A percentile compares a stretch with the other conserved stretches of the same genome.
phyloP scores from a whole-genome alignment of 2,113 vertebrate species.

The Pluvialis apricaria region DNA sequence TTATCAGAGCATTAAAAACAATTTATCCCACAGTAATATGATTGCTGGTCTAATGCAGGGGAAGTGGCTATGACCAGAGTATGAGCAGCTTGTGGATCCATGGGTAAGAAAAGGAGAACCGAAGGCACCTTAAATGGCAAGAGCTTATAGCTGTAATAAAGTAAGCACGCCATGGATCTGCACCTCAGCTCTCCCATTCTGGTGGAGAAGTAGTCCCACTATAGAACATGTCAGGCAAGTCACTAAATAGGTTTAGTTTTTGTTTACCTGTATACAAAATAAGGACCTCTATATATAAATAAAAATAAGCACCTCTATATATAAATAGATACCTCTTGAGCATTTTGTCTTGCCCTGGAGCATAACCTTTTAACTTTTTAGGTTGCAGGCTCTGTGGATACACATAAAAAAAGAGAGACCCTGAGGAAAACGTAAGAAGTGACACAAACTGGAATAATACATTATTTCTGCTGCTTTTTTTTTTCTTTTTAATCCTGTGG shows the following conservation, averaged over 20 bases:
- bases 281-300: neutral
- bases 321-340: neutral
- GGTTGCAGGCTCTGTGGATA: neutral
- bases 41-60: neutral
- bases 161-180: neutral
- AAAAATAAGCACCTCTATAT: neutral
- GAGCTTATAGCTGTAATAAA: neutral
- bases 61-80: neutral
- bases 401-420: neutral
- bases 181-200: neutral
- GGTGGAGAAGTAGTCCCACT: neutral
- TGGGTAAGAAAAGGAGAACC: neutral
- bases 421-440: neutral
- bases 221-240: neutral
- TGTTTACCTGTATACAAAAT: neutral
- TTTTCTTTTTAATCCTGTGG: neutral
- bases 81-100: neutral
- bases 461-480: fast-evolving
- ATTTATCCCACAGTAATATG: neutral
- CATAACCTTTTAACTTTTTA: neutral
- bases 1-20: neutral
- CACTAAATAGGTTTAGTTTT: neutral
- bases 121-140: neutral
- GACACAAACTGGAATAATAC: neutral
- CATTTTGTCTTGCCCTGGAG: neutral